Percentiles rank a stretch among this genome's conserved stretches.
Conservation (phyloP, 2,888 invertebrate genomes). For the Pristionchus maxplancki region DNA sequence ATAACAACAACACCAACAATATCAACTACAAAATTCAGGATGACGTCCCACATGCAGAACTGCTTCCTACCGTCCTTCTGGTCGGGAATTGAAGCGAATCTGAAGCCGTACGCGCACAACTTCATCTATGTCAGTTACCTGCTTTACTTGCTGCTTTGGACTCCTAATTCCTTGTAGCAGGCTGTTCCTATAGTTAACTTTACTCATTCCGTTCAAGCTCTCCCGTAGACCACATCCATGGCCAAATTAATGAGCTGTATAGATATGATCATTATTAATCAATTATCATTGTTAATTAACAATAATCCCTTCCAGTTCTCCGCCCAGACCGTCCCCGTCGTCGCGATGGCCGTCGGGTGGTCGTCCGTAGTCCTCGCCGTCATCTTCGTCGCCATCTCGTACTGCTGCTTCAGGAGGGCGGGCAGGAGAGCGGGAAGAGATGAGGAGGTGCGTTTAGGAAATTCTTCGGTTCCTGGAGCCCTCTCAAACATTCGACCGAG, state of each 20-base stretch:
- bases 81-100: conserved; percentile 57
- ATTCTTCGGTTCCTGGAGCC: not conserved
- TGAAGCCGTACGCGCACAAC: conserved; percentile 61
- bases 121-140: conserved; percentile 58
- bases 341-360: conserved; percentile 18
- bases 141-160: no score
- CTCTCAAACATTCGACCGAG: no score
- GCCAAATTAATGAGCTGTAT: no score
- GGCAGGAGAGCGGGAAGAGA: not conserved
- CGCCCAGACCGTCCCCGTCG: not conserved
- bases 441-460: not conserved
- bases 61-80: conserved; percentile 63
- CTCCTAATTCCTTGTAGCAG: no score
- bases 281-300: no score
- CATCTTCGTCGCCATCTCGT: not conserved
- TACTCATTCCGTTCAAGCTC: no score
- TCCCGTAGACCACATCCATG: no score
- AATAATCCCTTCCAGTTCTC: not conserved
- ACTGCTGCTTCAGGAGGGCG: conserved; percentile 10
- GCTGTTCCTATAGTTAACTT: no score
- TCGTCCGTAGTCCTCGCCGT: not conserved
- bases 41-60: conserved; percentile 53
- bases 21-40: no score
- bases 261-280: no score
- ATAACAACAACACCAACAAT: no score